Conservation (phyloP, 2,888 invertebrate genomes). For the Crossocerus cetratus region DNA sequence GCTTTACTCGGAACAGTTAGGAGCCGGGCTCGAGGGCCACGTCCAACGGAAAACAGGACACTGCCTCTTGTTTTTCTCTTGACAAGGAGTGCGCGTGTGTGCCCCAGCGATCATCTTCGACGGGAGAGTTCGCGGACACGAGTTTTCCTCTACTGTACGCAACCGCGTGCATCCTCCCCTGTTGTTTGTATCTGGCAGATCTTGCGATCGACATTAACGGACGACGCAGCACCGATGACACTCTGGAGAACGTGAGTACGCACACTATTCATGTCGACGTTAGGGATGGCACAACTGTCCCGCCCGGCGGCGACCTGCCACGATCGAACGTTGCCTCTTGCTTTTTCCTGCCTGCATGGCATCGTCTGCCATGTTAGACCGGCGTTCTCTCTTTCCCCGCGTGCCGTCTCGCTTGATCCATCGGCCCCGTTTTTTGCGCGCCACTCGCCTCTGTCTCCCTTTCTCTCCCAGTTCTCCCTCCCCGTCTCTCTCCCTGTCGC, state of each 20-base stretch:
- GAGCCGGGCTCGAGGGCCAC: slow-evolving; percentile 9
- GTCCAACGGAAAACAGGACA: slow-evolving; percentile 46
- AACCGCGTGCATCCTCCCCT: too few species aligned
- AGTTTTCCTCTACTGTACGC: too few species aligned
- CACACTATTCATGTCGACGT: slow-evolving; percentile 17
- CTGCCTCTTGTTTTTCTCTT: slow-evolving; percentile 58
- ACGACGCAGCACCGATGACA: slow-evolving; percentile 30
- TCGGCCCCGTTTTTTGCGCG: slow-evolving; percentile 24
- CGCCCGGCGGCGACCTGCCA: background rate
- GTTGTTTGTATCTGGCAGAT: too few species aligned
- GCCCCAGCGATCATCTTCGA: slow-evolving; percentile 51
- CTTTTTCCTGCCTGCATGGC: slow-evolving; percentile 61
- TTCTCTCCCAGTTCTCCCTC: slow-evolving; percentile 23
- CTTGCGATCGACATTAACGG: background rate
- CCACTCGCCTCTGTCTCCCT: slow-evolving; percentile 18
- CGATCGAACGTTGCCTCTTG: slow-evolving; percentile 51
- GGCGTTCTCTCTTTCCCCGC: slow-evolving; percentile 47
- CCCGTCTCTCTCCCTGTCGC: slow-evolving; percentile 20
- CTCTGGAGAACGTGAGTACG: slow-evolving; percentile 46
- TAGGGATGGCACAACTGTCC: too few species aligned
- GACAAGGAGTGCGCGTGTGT: slow-evolving; percentile 48
- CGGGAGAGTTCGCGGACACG: background rate
- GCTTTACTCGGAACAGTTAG: slow-evolving; percentile 30
- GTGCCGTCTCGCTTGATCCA: slow-evolving; percentile 9
- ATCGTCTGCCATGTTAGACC: slow-evolving; percentile 62